phyloP scores from a whole-genome alignment of 2,797 vertebrate species.

The Scolopax rusticola region DNA sequence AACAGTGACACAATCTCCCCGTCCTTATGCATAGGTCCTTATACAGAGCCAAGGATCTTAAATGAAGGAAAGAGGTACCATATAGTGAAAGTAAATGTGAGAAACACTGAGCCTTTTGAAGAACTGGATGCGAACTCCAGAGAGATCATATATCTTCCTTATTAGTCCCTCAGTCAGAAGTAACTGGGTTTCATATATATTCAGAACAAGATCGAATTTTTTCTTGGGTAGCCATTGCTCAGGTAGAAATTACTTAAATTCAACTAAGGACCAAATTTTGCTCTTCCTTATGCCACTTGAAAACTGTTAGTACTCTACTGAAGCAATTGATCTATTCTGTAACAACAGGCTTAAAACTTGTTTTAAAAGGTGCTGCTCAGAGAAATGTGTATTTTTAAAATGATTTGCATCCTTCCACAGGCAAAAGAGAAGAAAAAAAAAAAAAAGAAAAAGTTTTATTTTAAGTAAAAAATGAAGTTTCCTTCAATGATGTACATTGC shows the following conservation, averaged over 20 bases:
- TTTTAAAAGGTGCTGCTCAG: background rate
- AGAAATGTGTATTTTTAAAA: background rate
- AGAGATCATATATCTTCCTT: background rate
- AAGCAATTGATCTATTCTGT: background rate
- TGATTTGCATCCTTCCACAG: background rate
- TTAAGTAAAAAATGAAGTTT: background rate
- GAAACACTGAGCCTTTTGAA: background rate
- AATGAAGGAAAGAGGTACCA: slow-evolving; percentile 19
- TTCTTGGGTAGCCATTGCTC: background rate
- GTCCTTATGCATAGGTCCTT: slow-evolving; percentile 8
- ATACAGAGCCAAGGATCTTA: slow-evolving; percentile 1
- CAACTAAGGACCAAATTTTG: background rate
- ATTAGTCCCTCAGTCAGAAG: background rate
- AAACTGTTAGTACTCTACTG: background rate
- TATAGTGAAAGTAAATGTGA: slow-evolving; percentile 15
- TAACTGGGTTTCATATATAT: background rate
- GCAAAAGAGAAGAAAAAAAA: background rate
- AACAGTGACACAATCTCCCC: slow-evolving; percentile 39
- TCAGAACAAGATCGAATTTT: background rate
- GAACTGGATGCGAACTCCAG: background rate
- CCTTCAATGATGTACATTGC: background rate
- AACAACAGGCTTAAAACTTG: background rate
- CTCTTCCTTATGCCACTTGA: background rate
- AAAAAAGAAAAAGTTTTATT: background rate
- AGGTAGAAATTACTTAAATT: slow-evolving; percentile 5